Evolutionary conservation across 2,113 vertebrate species (phyloP), one percentile per base, ranked within the genome.

Genomic region (Indicator indicator): DNA sequence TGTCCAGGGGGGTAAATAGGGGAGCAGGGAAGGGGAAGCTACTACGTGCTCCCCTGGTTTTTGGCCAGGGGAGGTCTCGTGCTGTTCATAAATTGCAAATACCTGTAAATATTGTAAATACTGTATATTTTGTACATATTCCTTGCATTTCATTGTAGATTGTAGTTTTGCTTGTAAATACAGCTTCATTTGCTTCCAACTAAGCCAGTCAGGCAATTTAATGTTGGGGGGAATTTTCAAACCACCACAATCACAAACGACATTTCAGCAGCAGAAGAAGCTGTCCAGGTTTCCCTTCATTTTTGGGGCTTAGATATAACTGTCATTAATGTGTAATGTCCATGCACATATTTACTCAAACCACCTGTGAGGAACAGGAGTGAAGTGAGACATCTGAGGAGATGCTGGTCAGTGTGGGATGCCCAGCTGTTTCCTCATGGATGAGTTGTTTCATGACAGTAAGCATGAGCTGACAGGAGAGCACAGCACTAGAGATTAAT

Each of bases 401-500:
- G 71, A 78, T 6, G 12, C 40, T 38, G 38, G 46, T 86, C 81
- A 63, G 55, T 0, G 1, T 54, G 50, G 81, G 60, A 60, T 2
- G 21, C 81, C 76, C 30, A 40, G 63, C 86, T 88, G 88, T 70
- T 79, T 89, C 91, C 89, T 96, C 70, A 92, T 0, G 38, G 89
- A 64, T 91, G 89, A 95, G 27, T 42, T 88, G 88, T 76, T 54
- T 48, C 9, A 2, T 95, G 94, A 97, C 3, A 2, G 60, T 2
- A 0, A 44, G 77, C 76, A 59, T 0, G 2, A 93, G 62, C 89
- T 93, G 95, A 97, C 95, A 93, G 91, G 54, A 91, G 36, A 93
- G 88, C 90, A n/a, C 69, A 65, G 82, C 26, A 12, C 56, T 74
- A n/a, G 89, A 93, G 87, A 95, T 92, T 96, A 97, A 97, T 97